Evolutionary conservation across 2,888 invertebrate genomes (phyloP).

Genomic region (Saturnia pavonia): DNA sequence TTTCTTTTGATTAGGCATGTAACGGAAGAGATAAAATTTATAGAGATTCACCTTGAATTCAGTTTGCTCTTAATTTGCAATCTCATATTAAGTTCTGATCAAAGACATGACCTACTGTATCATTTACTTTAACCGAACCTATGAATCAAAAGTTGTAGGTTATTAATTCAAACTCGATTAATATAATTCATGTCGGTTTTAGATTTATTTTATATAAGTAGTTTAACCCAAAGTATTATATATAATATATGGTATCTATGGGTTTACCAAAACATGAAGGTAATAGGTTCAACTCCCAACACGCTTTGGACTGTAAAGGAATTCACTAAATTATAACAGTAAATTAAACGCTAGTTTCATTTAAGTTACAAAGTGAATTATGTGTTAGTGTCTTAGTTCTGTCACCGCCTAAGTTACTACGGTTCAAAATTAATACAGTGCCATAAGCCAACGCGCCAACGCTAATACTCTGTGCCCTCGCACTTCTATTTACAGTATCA

Average conservation of each 20-base stretch:
- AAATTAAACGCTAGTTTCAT: slow-evolving; percentile 81
- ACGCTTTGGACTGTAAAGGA: slow-evolving; percentile 59
- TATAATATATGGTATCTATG: not conserved
- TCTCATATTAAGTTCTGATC: too few relatives aligned
- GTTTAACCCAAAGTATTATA: not conserved
- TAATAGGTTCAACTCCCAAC: slow-evolving; percentile 13
- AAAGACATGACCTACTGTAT: too few relatives aligned
- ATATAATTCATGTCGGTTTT: not conserved
- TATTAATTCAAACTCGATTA: not conserved
- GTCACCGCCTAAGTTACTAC: slow-evolving; percentile 81
- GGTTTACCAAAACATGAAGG: slow-evolving; percentile 12
- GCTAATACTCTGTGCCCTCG: slow-evolving; percentile 70
- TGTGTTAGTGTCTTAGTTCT: slow-evolving; percentile 81
- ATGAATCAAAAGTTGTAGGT: not conserved
- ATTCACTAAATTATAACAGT: slow-evolving; percentile 80
- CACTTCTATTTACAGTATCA: slow-evolving; percentile 75
- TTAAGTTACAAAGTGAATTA: slow-evolving; percentile 80
- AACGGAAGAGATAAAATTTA: not conserved
- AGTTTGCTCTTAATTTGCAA: not conserved
- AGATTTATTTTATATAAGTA: not conserved
- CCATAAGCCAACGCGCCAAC: slow-evolving; percentile 79
- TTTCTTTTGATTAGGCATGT: not conserved
- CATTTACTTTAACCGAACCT: not conserved
- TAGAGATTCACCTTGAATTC: not conserved
- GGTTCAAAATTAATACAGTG: slow-evolving; percentile 82